phyloP scores from a whole-genome alignment of 2,113 vertebrate genomes.

The Maccullochella peelii region DNA sequence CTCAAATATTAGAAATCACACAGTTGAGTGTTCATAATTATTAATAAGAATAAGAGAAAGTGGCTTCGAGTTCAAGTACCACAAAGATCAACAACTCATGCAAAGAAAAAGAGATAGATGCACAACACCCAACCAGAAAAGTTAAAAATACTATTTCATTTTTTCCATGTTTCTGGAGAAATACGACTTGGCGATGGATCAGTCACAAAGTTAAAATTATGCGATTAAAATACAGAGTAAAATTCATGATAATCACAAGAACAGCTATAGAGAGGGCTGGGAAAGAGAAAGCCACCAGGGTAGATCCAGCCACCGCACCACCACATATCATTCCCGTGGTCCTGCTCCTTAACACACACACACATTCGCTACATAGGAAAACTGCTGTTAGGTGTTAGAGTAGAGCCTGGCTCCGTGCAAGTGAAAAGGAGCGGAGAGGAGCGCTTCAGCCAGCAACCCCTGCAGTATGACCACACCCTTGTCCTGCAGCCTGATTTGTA shows the following conservation, averaged over 20 bases:
- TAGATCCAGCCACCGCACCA: constrained; percentile 52
- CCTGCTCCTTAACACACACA: constrained; percentile 20
- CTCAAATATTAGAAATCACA: not conserved
- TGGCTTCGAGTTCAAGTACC: not conserved
- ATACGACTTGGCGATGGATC: constrained; percentile 38
- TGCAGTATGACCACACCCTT: constrained; percentile 12
- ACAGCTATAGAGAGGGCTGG: constrained; percentile 35
- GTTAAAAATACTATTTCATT: constrained; percentile 19
- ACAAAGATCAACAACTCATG: not conserved
- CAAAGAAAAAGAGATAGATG: not conserved
- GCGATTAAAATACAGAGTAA: constrained; percentile 42
- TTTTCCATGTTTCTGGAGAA: constrained; percentile 22
- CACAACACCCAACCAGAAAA: not conserved
- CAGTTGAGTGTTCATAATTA: not conserved
- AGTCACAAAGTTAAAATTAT: constrained; percentile 38
- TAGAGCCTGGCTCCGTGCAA: not conserved
- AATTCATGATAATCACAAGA: constrained; percentile 58
- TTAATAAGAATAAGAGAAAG: not conserved
- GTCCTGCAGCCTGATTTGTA: not conserved
- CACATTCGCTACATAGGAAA: not conserved
- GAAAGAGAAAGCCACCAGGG: constrained; percentile 54
- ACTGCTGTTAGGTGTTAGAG: constrained; percentile 26
- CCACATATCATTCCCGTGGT: constrained; percentile 50
- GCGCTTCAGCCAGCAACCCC: not conserved
- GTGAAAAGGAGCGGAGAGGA: not conserved